Evolutionary conservation across 2,113 vertebrate genomes (phyloP).

Genomic region (Hydrochoerus hydrochaeris): DNA sequence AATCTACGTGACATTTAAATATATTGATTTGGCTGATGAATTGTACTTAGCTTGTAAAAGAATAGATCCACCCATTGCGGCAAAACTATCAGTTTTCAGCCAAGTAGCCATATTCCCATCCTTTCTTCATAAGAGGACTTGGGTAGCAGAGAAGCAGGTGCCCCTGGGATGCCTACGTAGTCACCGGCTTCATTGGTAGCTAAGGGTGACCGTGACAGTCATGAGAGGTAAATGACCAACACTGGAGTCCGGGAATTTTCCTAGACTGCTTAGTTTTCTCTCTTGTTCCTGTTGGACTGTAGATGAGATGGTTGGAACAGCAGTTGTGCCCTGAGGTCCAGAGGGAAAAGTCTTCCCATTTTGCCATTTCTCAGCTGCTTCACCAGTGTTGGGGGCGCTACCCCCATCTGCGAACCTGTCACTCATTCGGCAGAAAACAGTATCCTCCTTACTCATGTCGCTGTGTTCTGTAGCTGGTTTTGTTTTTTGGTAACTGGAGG

Average conservation of each 20-base stretch:
- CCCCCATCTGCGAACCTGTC: too few species aligned
- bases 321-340: not conserved
- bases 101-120: too few species aligned
- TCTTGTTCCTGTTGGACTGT: not conserved
- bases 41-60: not conserved
- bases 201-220: not conserved
- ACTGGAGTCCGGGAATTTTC: not conserved
- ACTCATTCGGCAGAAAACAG: not conserved
- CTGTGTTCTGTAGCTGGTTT: not conserved
- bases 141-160: not conserved
- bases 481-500: not conserved
- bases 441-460: fast-evolving
- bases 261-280: not conserved
- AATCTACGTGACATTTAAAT: not conserved
- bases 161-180: fast-evolving
- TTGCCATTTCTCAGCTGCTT: not conserved
- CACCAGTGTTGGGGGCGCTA: not conserved
- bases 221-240: not conserved
- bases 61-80: not conserved
- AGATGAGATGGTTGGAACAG: not conserved
- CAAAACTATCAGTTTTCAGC: not conserved
- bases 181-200: not conserved
- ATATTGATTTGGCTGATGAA: not conserved
- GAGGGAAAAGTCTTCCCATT: not conserved
- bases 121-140: not conserved